Evolutionary conservation across 2,113 vertebrate species (phyloP), one percentile per base, ranked within the genome.

Genomic region (Engraulis encrasicolus): DNA sequence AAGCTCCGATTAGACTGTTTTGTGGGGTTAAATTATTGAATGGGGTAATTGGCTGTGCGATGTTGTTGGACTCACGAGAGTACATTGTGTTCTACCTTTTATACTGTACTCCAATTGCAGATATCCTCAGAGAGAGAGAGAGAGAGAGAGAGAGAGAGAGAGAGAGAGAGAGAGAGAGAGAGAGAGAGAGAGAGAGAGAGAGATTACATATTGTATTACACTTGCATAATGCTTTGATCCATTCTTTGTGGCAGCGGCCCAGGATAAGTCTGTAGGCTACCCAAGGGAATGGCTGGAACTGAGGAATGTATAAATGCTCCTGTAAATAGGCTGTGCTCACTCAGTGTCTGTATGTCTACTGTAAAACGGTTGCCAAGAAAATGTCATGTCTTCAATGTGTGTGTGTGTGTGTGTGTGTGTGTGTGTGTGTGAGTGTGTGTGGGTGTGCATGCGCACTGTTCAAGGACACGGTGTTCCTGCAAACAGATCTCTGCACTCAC

Each of bases 401-500:
- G 66, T 36, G 66, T 74, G 27, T 74, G 66, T 31, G 58, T 66
- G 20, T 58, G 54, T 58, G 54, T 58, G 54, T 54, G 54, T 23
- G 19, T 19, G 23, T 11, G n/a, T 66, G 58, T n/a, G 58, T 14
- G 66, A 34, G 27, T 74, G 66, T 74, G 66, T 71, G 23, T 66
- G 58, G 23, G 58, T 66, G 58, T 58, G 58, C 2, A 23, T 11
- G 9, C 3, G 27, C 31, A 27, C 66, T 74, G 31, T 31, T 74
- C 31, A 74, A 74, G 66, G 66, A 74, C 66, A 74, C 66, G 14
- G 66, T 74, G 66, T 74, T 74, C 66, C 66, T 74, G 66, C 66
- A 74, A 74, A 74, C 66, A 74, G 27, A 74, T 74, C 27, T 74
- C 66, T 74, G 66, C 66, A 31, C 66, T 74, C 31, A 36, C 66